Evolutionary conservation across 1,140 invertebrate species (phyloP).

Genomic region (Lethocerus indicus): DNA sequence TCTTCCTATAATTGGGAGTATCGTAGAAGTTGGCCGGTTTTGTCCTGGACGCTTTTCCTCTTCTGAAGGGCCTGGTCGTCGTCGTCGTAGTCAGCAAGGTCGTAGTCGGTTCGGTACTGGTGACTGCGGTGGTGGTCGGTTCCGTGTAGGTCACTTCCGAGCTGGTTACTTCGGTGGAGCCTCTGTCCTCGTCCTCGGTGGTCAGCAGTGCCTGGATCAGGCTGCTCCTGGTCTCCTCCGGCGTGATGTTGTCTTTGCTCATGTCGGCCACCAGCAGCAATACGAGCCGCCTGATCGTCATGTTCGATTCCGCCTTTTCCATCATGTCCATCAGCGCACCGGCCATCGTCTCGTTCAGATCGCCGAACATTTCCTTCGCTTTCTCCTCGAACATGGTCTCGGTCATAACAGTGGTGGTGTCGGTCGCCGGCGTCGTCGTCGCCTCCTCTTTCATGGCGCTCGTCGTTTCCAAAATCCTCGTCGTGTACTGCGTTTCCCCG

Average conservation of each 20-base stretch:
- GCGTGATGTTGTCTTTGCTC: slow-evolving; percentile 34
- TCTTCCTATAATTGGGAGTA: slow-evolving; percentile 6
- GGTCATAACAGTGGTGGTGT: neutral
- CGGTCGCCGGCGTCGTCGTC: neutral
- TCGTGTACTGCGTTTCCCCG: too few species aligned
- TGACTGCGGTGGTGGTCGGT: too few species aligned
- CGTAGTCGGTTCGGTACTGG: too few species aligned
- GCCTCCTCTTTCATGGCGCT: too few species aligned
- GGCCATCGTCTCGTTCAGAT: slow-evolving; percentile 52
- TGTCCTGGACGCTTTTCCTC: too few species aligned
- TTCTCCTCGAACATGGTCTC: slow-evolving; percentile 27
- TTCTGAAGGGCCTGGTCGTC: too few species aligned
- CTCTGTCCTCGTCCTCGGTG: slow-evolving; percentile 15
- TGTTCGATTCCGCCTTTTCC: slow-evolving; percentile 59
- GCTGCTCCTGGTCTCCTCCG: slow-evolving; percentile 40
- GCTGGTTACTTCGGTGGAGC: too few species aligned
- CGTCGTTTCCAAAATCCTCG: too few species aligned
- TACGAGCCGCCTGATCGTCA: slow-evolving; percentile 51
- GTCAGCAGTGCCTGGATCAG: slow-evolving; percentile 46
- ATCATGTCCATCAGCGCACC: slow-evolving; percentile 58
- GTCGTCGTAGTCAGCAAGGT: too few species aligned
- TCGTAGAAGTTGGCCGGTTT: too few species aligned
- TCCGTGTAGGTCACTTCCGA: too few species aligned
- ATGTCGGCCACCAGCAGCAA: slow-evolving; percentile 48
- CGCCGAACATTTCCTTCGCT: slow-evolving; percentile 53